phyloP scores from a whole-genome alignment of 2,888 invertebrate species.

The Ennomos quercinarius region DNA sequence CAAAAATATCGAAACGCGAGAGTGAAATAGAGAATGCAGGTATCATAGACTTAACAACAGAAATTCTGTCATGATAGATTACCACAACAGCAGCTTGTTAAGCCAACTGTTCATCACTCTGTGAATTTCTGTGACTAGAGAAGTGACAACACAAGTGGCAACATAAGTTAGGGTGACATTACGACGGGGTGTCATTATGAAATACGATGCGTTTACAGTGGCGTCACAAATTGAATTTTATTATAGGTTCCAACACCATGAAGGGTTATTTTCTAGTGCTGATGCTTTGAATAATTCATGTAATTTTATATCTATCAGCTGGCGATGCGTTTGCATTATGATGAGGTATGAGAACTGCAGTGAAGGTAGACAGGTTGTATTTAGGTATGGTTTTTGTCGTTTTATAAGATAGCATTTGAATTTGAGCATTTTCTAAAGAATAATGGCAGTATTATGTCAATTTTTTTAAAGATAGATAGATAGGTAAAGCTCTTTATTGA shows the following conservation, averaged over 20 bases:
- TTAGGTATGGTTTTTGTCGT: conserved; percentile 2
- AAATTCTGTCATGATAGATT: no score
- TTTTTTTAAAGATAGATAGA: no score
- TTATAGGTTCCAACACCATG: conserved; percentile 57
- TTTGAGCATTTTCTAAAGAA: background rate
- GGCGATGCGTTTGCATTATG: conserved; percentile 38
- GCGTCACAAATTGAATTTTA: conserved; percentile 77
- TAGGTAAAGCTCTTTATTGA: no score
- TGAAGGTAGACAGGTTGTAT: conserved; percentile 1
- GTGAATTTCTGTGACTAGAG: background rate
- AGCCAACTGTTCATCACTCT: no score
- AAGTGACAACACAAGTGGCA: conserved; percentile 1
- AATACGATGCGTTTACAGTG: conserved; percentile 69
- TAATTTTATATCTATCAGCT: conserved; percentile 46
- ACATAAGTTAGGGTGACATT: conserved; percentile 3
- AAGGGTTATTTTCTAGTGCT: conserved; percentile 42
- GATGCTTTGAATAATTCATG: conserved; percentile 46
- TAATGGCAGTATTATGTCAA: no score
- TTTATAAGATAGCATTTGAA: background rate
- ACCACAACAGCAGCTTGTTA: no score
- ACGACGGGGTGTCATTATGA: conserved; percentile 44
- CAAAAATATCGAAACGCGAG: no score
- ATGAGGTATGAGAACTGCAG: conserved; percentile 17
- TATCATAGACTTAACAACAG: no score
- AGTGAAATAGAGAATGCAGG: no score